Base-by-base conservation (phyloP, 2,888 invertebrate species). In the Holacanthella duospinosa region DNA sequence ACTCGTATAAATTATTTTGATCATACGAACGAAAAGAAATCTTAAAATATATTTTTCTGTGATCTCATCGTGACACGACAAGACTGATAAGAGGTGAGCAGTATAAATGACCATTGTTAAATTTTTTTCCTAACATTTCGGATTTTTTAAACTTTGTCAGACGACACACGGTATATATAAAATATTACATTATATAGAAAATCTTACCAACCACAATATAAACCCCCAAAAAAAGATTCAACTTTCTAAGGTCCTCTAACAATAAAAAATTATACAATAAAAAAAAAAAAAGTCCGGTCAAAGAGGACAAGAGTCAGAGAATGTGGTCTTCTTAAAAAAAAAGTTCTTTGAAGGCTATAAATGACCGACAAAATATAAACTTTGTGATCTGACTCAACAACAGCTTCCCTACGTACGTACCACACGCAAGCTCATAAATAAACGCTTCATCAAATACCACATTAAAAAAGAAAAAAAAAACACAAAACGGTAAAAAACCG, bases 31-130 rank as follows among this genome's bases (percentile, higher is more conserved):
- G 21, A 48, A 4, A 4, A 48, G 12, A 21, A 48, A 48, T 48
- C 12, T 21, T 48, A 48, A 48, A 48, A 48, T 21, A 9, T 48
- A 48, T 21, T 48, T 48, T 48, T 21, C 19, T 21, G 6, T 48
- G 48, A 48, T 48, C 48, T 48, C 48, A 48, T 48, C 48, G 21
- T 48, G 48, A 48, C 48, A 48, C 12, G 48, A 48, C 48, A 48
- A 21, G 21, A 21, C 21, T 21, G 48, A 48, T 48, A 48, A 48
- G 48, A 48, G 12, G 48, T 48, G 48, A 48, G 19, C n/a, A 48
- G n/a, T 16, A 48, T 48, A 48, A 48, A 48, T 21, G 48, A 21
- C 48, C 48, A 48, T 48, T 48, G 48, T 48, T 48, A 48, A 48
- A 48, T n/a, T 21, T 48, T 36, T 21, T 48, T 48, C 21, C 21